Percentiles rank a stretch among this genome's conserved stretches.
Evolutionary conservation across 1,140 invertebrate genomes (phyloP).

Genomic region (Drosophila subpulchrella): DNA sequence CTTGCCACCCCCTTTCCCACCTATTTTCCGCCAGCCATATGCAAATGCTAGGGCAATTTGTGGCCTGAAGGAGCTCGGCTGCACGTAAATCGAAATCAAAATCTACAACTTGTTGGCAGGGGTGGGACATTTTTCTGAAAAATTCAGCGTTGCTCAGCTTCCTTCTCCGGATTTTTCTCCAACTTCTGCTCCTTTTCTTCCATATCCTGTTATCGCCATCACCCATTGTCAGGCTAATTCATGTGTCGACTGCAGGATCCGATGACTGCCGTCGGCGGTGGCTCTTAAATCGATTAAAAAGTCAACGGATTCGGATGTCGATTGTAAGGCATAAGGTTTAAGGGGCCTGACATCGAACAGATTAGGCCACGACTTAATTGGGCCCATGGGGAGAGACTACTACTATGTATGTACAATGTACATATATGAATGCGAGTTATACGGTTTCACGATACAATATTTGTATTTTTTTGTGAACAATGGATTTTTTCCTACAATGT

Average conservation of each 20-base stretch:
- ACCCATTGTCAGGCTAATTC: conserved; percentile 76
- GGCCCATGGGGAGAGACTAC: neutral
- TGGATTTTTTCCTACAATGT: no score
- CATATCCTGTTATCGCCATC: conserved; percentile 44
- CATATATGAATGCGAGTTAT: neutral
- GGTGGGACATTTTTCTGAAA: conserved; percentile 21
- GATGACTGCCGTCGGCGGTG: conserved; percentile 16
- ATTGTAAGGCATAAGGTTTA: conserved; percentile 34
- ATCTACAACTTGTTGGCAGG: conserved; percentile 72
- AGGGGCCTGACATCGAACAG: conserved; percentile 7
- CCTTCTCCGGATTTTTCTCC: conserved; percentile 8
- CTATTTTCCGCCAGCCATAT: conserved; percentile 28
- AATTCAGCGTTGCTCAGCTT: conserved; percentile 25
- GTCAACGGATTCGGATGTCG: conserved; percentile 51
- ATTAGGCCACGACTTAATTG: conserved; percentile 36
- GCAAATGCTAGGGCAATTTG: conserved; percentile 66
- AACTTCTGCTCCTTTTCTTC: conserved; percentile 12
- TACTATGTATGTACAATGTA: no score
- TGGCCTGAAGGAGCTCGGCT: conserved; percentile 31
- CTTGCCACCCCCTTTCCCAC: neutral
- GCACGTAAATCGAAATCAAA: conserved; percentile 71
- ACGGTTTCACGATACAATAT: neutral
- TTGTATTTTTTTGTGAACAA: no score
- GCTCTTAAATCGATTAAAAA: conserved; percentile 78
- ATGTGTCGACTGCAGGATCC: conserved; percentile 76